Percentiles rank a stretch among this genome's conserved stretches.
Conservation (phyloP, 2,888 invertebrate genomes). For the Pocota personata region DNA sequence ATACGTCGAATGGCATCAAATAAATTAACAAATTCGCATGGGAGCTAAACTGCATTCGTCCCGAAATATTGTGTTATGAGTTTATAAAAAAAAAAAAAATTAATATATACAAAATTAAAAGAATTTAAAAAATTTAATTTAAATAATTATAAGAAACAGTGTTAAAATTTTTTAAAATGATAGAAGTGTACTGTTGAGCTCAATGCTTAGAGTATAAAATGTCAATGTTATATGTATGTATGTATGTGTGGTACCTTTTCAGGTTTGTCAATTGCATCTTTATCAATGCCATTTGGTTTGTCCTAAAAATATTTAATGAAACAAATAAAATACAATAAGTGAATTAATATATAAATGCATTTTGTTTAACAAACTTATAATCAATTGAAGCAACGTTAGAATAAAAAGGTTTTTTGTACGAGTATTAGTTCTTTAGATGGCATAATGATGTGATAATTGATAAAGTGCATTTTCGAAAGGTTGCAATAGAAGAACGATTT, state of each 20-base stretch:
- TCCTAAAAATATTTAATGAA: constrained; percentile 1
- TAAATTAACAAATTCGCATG: too few species aligned
- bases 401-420: not conserved
- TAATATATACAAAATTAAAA: too few species aligned
- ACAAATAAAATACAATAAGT: not conserved
- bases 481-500: too few species aligned
- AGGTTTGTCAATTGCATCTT: constrained; percentile 28
- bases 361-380: not conserved
- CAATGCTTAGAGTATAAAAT: not conserved
- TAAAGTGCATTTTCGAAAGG: too few species aligned
- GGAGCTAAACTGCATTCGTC: too few species aligned
- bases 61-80: too few species aligned
- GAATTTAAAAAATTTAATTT: not conserved
- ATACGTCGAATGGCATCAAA: too few species aligned
- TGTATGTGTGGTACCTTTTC: constrained; percentile 50
- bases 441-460: too few species aligned
- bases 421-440: too few species aligned
- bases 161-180: too few species aligned
- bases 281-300: constrained; percentile 31
- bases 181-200: not conserved
- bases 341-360: not conserved
- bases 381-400: not conserved
- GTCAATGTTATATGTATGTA: not conserved
- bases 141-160: not conserved
- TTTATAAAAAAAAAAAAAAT: too few species aligned